Conservation (phyloP, 2,797 vertebrate genomes). For the Myripristis murdjan region DNA sequence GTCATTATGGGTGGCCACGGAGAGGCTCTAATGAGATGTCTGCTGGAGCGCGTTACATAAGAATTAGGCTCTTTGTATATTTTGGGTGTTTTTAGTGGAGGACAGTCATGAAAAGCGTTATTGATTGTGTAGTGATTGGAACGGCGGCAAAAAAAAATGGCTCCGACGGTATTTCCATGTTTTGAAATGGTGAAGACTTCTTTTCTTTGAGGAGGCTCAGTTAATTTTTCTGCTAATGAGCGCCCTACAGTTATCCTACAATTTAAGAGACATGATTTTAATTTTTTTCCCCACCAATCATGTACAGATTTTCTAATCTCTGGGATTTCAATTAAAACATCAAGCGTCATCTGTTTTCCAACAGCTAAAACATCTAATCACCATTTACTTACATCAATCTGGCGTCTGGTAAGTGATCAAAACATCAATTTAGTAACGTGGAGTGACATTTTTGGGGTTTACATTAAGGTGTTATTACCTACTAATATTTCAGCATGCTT, state of each 20-base stretch:
- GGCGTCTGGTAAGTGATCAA: neutral
- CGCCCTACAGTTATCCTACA: no score
- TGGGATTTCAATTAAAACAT: no score
- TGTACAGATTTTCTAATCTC: no score
- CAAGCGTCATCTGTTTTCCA: neutral
- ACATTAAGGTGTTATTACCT: neutral
- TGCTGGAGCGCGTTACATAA: conserved; percentile 53
- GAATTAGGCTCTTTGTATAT: conserved; percentile 13
- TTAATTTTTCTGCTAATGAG: no score
- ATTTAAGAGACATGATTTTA: no score
- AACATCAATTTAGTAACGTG: neutral
- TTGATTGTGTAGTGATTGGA: neutral
- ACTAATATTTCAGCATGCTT: neutral
- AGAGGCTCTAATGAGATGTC: conserved; percentile 64
- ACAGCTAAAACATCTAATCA: neutral
- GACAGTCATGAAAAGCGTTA: neutral
- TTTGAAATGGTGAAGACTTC: no score
- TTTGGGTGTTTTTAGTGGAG: conserved; percentile 4
- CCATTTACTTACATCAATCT: neutral
- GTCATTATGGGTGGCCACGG: conserved; percentile 38
- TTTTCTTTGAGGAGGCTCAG: no score
- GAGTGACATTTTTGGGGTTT: neutral
- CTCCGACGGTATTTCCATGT: neutral
- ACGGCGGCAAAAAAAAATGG: neutral
- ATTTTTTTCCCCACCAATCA: no score